Base-by-base conservation (phyloP, 2,888 invertebrate species). In the Metacarcinus magister region DNA sequence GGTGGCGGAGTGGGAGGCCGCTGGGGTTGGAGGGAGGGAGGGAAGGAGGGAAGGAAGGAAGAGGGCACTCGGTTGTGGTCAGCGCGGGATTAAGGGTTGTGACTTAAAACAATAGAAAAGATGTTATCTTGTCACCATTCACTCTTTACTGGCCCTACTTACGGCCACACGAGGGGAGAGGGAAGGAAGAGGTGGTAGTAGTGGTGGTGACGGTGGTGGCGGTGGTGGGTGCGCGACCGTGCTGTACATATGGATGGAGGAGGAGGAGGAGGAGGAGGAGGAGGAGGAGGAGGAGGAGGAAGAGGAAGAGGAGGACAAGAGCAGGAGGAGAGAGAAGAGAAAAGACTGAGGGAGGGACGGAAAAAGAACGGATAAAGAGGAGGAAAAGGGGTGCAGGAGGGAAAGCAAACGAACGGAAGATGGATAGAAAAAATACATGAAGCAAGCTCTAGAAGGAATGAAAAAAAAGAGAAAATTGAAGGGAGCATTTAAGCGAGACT, bases 81-180 rank as follows among this genome's bases (percentile, higher is more conserved):
- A 19, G 16, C 90, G n/a, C 28, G 44, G 95, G 93, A 95, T 95
- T 94, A 95, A 95, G 95, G 95, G 95, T 95, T 95, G 95, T 96
- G 96, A 96, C 91, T 90, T 94, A 94, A 96, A 92, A 96, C 96
- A 96, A 96, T 94, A 96, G 94, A 92, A 91, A 32, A 91, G 91
- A 54, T 54, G 32, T 54, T 94, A 94, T 96, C 94, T 90, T 54
- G 92, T 89, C 95, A 92, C 93, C 95, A 91, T 91, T 95, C 91
- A 82, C 92, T 92, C 92, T 95, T 95, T 95, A 95, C 92, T 95
- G 95, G 93, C 46, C 95, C 93, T 93, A 90, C 95, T 93, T 94
- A 94, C 90, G 94, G 95, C 94, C 95, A 94, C 95, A 60, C 54
- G 94, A 19, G 82, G 91, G 28, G 43, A n/a, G 44, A 32, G 43